Evolutionary conservation across 1,140 invertebrate genomes (phyloP), one percentile per base, ranked within the genome.

Genomic region (Pteromalus puparum): DNA sequence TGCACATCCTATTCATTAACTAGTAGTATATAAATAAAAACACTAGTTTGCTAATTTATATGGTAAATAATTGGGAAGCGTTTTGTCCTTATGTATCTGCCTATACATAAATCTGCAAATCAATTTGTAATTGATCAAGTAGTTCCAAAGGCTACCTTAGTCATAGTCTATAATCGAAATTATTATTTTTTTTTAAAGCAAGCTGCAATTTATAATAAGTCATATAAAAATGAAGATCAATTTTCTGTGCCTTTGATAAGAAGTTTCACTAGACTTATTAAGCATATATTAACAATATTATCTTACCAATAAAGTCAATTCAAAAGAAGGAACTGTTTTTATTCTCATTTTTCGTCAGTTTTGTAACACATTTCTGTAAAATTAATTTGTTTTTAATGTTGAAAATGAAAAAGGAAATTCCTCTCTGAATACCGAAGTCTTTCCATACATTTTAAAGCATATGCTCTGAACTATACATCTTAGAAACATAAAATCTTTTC

Each of bases 181-280:
- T n/a, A 7, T 61, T n/a, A n/a, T n/a, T n/a, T 61, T 61, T n/a
- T 21, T 4, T 61, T 61, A 61, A n/a, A 61, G 30, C 48, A 5
- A 53, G 15, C 15, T 53, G 15, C 48, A 53, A 53, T 53, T 18
- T 53, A 21, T 18, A 61, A 61, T 61, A 61, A 7, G 18, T 18
- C 48, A 53, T 48, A 53, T 61, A 61, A 61, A n/a, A 61, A 21
- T 61, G 53, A 61, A 61, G 53, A 61, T 61, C 53, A n/a, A 61
- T 61, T 61, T 61, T 61, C 53, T 61, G 53, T 61, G 53, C 53
- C 53, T 61, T 61, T 61, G 53, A 61, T 61, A 61, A 61, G 18
- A 61, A 21, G 21, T 61, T 61, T 61, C 53, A 61, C 21, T 61
- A 61, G 53, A 21, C 53, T 0, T 61, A 7, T 61, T n/a, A n/a